These are phyloP conservation scores for Meliscaeva auricollis DNA, from an alignment of 2,888 invertebrate species.

Conservation along the genomic window DNA sequence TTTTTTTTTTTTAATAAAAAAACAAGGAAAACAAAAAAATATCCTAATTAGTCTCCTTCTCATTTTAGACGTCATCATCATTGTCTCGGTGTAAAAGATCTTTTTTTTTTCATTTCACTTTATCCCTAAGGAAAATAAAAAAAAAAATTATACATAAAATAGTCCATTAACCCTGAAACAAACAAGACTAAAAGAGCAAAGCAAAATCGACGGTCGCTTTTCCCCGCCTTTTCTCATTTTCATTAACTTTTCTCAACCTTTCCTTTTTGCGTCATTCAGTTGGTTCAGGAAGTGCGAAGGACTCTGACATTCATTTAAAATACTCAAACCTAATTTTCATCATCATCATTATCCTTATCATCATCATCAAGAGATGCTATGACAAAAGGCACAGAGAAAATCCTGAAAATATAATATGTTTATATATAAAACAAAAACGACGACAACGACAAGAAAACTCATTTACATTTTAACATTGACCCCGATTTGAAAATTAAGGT, in stretches of 20 bases:
- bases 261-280: background rate
- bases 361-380: slow-evolving; percentile 2
- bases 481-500: slow-evolving; percentile 69
- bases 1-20: slow-evolving; percentile 12
- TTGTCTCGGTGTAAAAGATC: slow-evolving; percentile 59
- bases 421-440: slow-evolving; percentile 25
- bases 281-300: slow-evolving; percentile 52
- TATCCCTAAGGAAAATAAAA: slow-evolving; percentile 56
- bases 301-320: slow-evolving; percentile 54
- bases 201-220: slow-evolving; percentile 44
- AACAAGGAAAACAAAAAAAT: slow-evolving; percentile 34
- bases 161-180: slow-evolving; percentile 73
- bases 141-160: slow-evolving; percentile 10
- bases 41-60: slow-evolving; percentile 62
- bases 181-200: slow-evolving; percentile 36
- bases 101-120: slow-evolving; percentile 48
- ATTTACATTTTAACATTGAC: slow-evolving; percentile 76
- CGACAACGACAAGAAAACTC: slow-evolving; percentile 61
- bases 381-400: slow-evolving; percentile 3
- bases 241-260: slow-evolving; percentile 71
- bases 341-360: slow-evolving; percentile 3
- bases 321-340: slow-evolving; percentile 10
- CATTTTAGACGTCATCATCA: slow-evolving; percentile 43
- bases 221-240: slow-evolving; percentile 42
- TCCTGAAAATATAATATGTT: slow-evolving; percentile 10